Percentiles rank a stretch among this genome's conserved stretches.
These are phyloP conservation scores for Drosophila miranda DNA, from an alignment of 1,140 invertebrate genomes.

Conservation along the genomic window DNA sequence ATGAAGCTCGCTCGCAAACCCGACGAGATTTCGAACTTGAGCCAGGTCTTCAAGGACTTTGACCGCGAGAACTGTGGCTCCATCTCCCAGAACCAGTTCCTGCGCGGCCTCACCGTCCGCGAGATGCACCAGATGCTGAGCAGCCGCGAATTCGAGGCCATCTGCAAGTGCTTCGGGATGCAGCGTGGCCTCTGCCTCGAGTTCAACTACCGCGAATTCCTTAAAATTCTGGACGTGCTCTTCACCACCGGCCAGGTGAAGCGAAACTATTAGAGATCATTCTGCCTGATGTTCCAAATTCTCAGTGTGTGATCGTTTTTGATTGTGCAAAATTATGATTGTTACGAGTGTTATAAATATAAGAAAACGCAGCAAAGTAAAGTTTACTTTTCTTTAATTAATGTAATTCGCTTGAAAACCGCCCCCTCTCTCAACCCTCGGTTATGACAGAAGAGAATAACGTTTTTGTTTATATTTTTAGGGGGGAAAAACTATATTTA, in stretches of 20 bases:
- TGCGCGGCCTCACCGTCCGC: slow-evolving; percentile 85
- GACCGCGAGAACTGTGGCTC: slow-evolving; percentile 86
- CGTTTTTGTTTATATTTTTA: slow-evolving; percentile 10
- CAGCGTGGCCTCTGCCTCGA: slow-evolving; percentile 82
- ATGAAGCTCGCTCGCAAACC: slow-evolving; percentile 85
- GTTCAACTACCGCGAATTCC: slow-evolving; percentile 78
- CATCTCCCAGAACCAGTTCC: slow-evolving; percentile 84
- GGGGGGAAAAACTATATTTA: slow-evolving; percentile 34
- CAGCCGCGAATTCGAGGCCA: slow-evolving; percentile 85
- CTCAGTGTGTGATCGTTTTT: slow-evolving; percentile 5
- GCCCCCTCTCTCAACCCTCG: slow-evolving; percentile 24
- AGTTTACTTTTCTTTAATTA: slow-evolving; percentile 45
- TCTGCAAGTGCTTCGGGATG: slow-evolving; percentile 87
- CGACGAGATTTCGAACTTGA: slow-evolving; percentile 85
- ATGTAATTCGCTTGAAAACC: slow-evolving; percentile 48
- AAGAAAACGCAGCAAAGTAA: slow-evolving; percentile 5
- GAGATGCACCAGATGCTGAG: slow-evolving; percentile 85
- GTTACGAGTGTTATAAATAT: slow-evolving; percentile 7
- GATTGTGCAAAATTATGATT: not conserved
- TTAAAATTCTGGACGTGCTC: slow-evolving; percentile 71
- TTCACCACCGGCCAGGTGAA: slow-evolving; percentile 70
- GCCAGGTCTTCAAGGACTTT: slow-evolving; percentile 84
- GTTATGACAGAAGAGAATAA: slow-evolving; percentile 19
- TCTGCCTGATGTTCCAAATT: slow-evolving; percentile 19
- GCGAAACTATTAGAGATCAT: slow-evolving; percentile 62